Evolutionary conservation across 2,888 invertebrate species (phyloP).

Genomic region (Heteromurus nitidus): DNA sequence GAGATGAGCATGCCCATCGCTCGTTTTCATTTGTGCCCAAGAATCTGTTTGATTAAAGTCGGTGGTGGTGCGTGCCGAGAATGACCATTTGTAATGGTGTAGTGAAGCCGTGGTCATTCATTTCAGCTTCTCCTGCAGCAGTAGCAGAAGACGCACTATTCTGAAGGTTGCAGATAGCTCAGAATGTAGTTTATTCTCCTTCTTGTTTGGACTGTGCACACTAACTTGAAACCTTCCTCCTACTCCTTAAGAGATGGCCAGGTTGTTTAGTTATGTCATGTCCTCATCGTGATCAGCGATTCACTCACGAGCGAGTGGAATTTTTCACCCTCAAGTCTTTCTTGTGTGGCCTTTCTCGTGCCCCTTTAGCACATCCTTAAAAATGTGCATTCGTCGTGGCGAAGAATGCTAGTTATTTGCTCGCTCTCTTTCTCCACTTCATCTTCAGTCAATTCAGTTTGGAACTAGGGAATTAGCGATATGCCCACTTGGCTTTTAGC

Average conservation of each 20-base stretch:
- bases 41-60: constrained; percentile 52
- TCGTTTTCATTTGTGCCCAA: too few species aligned
- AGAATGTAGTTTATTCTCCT: constrained; percentile 5
- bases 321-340: constrained; percentile 38
- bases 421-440: background rate
- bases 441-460: background rate
- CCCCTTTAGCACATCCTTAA: background rate
- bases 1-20: too few species aligned
- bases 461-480: background rate
- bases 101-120: too few species aligned
- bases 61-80: constrained; percentile 43
- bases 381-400: background rate
- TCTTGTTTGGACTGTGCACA: constrained; percentile 25
- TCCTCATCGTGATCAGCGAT: constrained; percentile 52
- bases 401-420: too few species aligned
- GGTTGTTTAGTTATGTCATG: constrained; percentile 34
- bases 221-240: too few species aligned
- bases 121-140: background rate
- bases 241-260: constrained; percentile 4
- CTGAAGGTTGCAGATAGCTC: background rate
- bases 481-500: background rate
- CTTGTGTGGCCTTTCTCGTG: constrained; percentile 50
- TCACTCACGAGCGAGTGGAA: constrained; percentile 47
- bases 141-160: background rate
- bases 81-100: background rate